Base-by-base conservation (phyloP, 2,888 invertebrate species). In the Aplocera efformata region DNA sequence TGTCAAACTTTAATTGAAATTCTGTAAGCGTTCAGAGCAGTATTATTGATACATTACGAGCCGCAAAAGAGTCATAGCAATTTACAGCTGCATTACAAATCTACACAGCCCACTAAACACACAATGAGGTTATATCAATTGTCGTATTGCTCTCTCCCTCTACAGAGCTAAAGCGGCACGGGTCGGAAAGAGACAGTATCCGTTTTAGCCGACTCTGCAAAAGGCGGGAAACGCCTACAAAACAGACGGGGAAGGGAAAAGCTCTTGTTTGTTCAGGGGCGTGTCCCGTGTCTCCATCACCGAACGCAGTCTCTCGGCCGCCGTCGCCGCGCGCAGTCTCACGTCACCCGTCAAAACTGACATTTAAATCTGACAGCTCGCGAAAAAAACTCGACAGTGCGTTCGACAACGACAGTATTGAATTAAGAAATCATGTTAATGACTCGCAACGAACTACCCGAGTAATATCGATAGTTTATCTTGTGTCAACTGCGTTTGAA, bases 1-100 rank as follows among this genome's bases (percentile, higher is more conserved):
- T 82, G 85, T 88, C 86, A 85, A 79, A 77, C 59, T 79, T 76
- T 79, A 88, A 86, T 86, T 84, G 84, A 79, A 83, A 82, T 84
- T 85, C 84, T 67, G 73, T 67, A 69, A 65, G 64, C 64, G 49
- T 58, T 65, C 72, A 76, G 75, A 79, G 75, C 69, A 67, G 62
- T 79, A 79, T 79, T 86, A 86, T 88, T 86, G 85, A 88, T 84
- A 88, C 86, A 86, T 86, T 88, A 88, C 72, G 77, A 72, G 56
- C 61, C 72, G 79, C 79, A 63, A 83, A 82, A 84, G 83, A 83
- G 79, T 79, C 75, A 73, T 81, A 75, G 60, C 79, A 79, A 85
- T 86, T 86, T 83, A 84, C 85, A 85, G 80, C 81, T 78, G 85
- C 81, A 84, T 85, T 83, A 85, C 85, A 85, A 86, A 86, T 84